Conservation (phyloP, 2,113 vertebrate genomes). For the Phasianus colchicus region DNA sequence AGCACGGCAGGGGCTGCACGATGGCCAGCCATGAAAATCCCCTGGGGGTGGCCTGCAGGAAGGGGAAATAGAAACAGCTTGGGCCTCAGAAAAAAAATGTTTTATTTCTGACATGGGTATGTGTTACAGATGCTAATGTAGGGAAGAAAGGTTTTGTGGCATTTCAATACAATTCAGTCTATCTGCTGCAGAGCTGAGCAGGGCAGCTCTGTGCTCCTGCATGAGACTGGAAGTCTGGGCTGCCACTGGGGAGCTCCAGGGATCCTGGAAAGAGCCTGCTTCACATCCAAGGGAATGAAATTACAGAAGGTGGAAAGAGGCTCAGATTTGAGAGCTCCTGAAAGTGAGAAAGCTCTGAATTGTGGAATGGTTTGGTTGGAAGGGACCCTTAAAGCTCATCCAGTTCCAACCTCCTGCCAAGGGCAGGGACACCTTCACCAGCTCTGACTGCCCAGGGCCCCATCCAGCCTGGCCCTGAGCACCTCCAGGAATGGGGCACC, state of each 20-base stretch:
- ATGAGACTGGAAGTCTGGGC: background rate
- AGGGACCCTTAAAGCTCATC: background rate
- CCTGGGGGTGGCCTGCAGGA: background rate
- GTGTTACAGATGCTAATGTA: background rate
- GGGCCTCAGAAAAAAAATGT: background rate
- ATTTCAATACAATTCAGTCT: background rate
- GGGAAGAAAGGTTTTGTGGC: background rate
- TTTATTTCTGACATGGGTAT: background rate
- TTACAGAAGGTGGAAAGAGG: background rate
- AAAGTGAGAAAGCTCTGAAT: background rate
- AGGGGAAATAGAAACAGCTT: background rate
- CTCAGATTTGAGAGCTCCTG: background rate
- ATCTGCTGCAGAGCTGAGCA: background rate
- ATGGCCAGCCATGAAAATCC: background rate
- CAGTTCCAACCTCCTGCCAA: background rate
- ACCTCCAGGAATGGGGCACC: background rate
- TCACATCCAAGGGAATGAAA: background rate
- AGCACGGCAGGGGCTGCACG: background rate
- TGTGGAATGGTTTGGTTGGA: background rate
- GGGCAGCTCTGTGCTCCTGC: fast-evolving
- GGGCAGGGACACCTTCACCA: background rate
- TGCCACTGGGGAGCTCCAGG: background rate
- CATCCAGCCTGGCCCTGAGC: background rate
- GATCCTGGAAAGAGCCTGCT: background rate
- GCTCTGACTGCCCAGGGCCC: background rate